Base-by-base conservation (phyloP, 1,140 invertebrate species). In the Caerostris darwini region DNA sequence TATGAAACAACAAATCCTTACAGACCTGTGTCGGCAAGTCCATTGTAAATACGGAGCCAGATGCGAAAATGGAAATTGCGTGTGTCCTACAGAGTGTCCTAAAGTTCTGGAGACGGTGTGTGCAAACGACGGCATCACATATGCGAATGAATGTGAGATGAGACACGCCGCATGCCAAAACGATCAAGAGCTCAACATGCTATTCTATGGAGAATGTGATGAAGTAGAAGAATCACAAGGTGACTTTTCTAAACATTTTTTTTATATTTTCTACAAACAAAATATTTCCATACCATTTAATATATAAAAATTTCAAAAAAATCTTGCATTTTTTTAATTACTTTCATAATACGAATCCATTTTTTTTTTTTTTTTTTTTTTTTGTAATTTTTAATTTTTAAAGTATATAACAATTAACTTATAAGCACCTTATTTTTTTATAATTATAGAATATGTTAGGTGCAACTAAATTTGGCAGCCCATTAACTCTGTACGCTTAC, bases 111-210 rank as follows among this genome's bases (percentile, higher is more conserved):
- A 96, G 58, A 97, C 97, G 54, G 98, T 99, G 57, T 99, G 98
- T 96, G 98, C 97, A 67, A 98, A 97, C 95, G 97, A 98, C 95
- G 97, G 97, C 95, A 97, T 97, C 94, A 98, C 98, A 0, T 99
- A 98, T 95, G 96, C 96, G 88, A 98, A 98, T 95, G 98, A 98
- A 96, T 99, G 98, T 95, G 97, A 98, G 95, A 97, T 99, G 95
- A 97, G 98, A 95, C 97, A 97, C 95, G 97, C 97, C 17, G 96
- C 96, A 5, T 97, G 97, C 95, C 94, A 95, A 7, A 94, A 96
- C 14, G 95, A 95, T 54, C 95, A 95, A n/a, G 95, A 95, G 19
- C 94, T 96, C 7, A 95, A 95, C 95, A 97, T 98, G 89, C 97
- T 97, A 91, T 98, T 98, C 96, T 98, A 98, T 95, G 98, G 98